Evolutionary conservation across 2,113 vertebrate species (phyloP).

Genomic region (Thunnus maccoyii): DNA sequence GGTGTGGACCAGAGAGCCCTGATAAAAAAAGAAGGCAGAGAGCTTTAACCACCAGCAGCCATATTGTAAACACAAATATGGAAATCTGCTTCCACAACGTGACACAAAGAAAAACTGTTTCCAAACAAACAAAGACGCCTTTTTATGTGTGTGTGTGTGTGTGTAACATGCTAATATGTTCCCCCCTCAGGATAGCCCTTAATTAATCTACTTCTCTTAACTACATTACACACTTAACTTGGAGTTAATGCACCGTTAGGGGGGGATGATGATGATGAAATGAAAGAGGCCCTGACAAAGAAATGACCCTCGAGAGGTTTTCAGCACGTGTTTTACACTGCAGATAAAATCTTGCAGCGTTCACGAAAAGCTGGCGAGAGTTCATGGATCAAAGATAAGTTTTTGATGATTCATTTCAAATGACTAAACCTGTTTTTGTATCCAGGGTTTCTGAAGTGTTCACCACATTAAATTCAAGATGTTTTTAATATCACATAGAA

Average conservation of each 20-base stretch:
- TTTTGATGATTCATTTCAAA: not conserved
- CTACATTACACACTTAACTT: not conserved
- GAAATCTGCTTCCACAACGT: not conserved
- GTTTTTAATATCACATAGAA: too few species aligned
- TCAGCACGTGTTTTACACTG: not conserved
- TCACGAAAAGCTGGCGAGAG: not conserved
- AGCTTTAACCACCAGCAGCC: not conserved
- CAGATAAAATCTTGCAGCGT: not conserved
- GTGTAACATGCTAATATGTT: not conserved
- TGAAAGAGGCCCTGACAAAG: not conserved
- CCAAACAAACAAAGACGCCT: not conserved
- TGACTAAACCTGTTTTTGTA: too few species aligned
- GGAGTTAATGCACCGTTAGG: not conserved
- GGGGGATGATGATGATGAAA: not conserved
- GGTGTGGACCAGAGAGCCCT: conserved; percentile 92
- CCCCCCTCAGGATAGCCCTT: not conserved
- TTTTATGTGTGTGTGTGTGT: not conserved
- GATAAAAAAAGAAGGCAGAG: not conserved
- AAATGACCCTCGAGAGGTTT: not conserved
- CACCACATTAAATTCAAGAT: too few species aligned
- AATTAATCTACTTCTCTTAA: not conserved
- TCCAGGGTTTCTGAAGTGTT: too few species aligned
- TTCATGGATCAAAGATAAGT: not conserved
- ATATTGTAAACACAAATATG: not conserved
- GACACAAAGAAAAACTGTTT: not conserved